These are phyloP conservation scores for Smittia aterrima DNA, from an alignment of 2,888 invertebrate species.

Conservation along the genomic window DNA sequence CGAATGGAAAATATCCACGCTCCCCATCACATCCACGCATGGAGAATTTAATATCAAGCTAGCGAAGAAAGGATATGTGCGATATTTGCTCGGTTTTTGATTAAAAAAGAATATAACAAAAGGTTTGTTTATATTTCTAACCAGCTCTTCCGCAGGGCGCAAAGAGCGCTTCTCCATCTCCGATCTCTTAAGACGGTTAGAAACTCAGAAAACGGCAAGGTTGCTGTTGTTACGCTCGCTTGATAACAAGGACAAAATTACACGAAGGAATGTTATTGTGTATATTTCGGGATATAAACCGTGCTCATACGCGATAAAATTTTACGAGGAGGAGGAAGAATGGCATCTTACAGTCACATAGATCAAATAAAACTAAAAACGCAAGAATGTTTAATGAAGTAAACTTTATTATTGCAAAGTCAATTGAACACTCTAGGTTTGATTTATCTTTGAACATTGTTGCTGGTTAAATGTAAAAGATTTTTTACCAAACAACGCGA, in stretches of 20 bases:
- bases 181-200: not conserved
- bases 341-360: not conserved
- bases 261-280: conserved; percentile 34
- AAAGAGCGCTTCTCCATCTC: not conserved
- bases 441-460: not conserved
- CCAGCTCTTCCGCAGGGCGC: conserved; percentile 7
- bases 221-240: conserved; percentile 24
- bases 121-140: conserved; percentile 40
- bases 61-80: conserved; percentile 13
- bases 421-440: too few species aligned
- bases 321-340: not conserved
- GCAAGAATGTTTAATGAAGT: too few species aligned
- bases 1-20: conserved; percentile 19
- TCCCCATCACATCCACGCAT: conserved; percentile 24
- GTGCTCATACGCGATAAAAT: conserved; percentile 31
- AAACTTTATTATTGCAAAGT: too few species aligned
- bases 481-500: not conserved
- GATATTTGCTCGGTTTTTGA: conserved; percentile 21
- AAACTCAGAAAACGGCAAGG: not conserved
- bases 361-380: too few species aligned
- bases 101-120: conserved; percentile 41
- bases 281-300: conserved; percentile 34
- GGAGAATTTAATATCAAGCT: conserved; percentile 31
- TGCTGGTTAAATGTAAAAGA: not conserved
- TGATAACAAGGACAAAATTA: conserved; percentile 39